These are phyloP conservation scores for Trachurus trachurus DNA, from an alignment of 2,797 vertebrate species.

Conservation along the genomic window DNA sequence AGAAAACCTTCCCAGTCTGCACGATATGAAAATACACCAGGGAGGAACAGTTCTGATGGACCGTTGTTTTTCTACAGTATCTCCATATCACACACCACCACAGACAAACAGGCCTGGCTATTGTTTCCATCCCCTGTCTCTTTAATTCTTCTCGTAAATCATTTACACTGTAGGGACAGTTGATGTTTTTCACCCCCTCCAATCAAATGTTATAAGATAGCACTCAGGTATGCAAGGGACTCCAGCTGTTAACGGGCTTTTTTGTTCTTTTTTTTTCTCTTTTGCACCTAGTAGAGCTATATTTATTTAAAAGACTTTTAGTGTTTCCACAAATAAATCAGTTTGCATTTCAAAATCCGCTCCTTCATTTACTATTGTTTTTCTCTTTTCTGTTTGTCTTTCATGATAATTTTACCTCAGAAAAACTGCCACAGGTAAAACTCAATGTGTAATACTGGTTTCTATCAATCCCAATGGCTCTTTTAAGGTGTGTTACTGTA, in stretches of 20 bases:
- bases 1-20: constrained; percentile 76
- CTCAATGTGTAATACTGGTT: background rate
- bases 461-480: background rate
- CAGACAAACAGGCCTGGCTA: constrained; percentile 46
- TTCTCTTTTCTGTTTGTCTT: background rate
- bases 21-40: constrained; percentile 77
- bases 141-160: constrained; percentile 50
- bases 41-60: constrained; percentile 75
- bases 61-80: constrained; percentile 68
- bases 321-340: background rate
- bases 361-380: background rate
- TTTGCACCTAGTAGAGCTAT: background rate
- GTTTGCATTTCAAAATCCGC: background rate
- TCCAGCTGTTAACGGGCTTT: constrained; percentile 25
- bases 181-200: constrained; percentile 16
- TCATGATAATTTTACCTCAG: background rate
- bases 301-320: background rate
- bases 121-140: constrained; percentile 32
- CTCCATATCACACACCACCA: constrained; percentile 66
- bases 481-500: background rate
- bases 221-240: constrained; percentile 50
- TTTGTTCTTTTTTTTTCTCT: background rate
- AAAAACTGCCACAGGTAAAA: background rate
- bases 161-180: constrained; percentile 42
- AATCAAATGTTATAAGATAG: constrained; percentile 44